A percentile compares a stretch with the other conserved stretches of the same genome.
Evolutionary conservation across 2,888 invertebrate species (phyloP).

Genomic region (Periphyllus acericola): DNA sequence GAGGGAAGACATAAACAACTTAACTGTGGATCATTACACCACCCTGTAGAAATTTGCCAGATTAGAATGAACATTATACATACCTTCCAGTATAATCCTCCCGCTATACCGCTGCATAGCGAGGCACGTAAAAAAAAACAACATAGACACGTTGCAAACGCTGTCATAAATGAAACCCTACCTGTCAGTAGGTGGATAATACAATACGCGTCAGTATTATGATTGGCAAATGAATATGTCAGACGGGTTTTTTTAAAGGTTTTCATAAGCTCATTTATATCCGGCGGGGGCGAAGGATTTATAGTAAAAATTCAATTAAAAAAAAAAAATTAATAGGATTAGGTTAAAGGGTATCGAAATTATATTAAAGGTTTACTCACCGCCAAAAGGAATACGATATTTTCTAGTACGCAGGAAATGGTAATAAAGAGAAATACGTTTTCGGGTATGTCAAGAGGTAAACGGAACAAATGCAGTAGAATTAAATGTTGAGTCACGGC

Average conservation of each 20-base stretch:
- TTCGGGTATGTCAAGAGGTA: not conserved
- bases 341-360: conserved; percentile 49
- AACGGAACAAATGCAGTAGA: not conserved
- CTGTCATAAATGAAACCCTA: conserved; percentile 60
- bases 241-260: conserved; percentile 52
- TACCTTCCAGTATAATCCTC: conserved; percentile 18
- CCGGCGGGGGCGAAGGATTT: conserved; percentile 54
- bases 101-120: not conserved
- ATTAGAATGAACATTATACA: conserved; percentile 36
- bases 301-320: conserved; percentile 60
- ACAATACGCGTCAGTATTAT: conserved; percentile 60
- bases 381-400: conserved; percentile 59
- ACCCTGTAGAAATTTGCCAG: conserved; percentile 37
- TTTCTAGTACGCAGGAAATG: conserved; percentile 44
- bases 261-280: conserved; percentile 61
- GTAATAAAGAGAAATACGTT: conserved; percentile 42
- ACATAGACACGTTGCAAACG: conserved; percentile 56
- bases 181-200: conserved; percentile 53
- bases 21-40: conserved; percentile 33
- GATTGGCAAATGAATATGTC: conserved; percentile 60
- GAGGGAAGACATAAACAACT: conserved; percentile 27
- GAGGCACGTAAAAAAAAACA: conserved; percentile 16
- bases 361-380: conserved; percentile 37
- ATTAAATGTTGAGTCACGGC: not conserved
- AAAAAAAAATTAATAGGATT: conserved; percentile 61